phyloP scores from a whole-genome alignment of 2,797 vertebrate genomes.

The Sphenopsis melanotis region DNA sequence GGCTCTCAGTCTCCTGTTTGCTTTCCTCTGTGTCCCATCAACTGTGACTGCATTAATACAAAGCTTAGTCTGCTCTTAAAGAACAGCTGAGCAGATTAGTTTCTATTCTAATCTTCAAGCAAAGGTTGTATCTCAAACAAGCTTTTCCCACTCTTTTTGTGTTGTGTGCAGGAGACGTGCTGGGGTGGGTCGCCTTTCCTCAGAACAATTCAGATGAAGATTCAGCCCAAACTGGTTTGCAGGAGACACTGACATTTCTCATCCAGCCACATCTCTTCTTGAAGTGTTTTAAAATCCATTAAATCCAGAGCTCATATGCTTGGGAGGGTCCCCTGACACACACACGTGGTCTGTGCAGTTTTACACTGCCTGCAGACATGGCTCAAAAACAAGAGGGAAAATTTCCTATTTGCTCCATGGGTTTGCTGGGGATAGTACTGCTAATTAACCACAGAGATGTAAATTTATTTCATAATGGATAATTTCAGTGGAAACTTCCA shows the following conservation, averaged over 20 bases:
- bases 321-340: neutral
- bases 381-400: neutral
- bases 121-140: neutral
- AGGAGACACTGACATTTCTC: neutral
- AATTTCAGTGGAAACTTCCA: conserved; percentile 31
- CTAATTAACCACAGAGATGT: conserved; percentile 28
- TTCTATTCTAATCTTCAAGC: neutral
- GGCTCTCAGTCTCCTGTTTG: neutral
- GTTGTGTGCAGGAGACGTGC: fast-evolving
- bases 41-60: neutral
- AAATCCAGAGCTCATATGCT: neutral
- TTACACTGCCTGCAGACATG: neutral
- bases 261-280: neutral
- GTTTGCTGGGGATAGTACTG: neutral
- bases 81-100: neutral
- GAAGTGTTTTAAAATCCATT: neutral
- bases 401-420: neutral
- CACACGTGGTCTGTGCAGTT: neutral
- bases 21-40: conserved; percentile 17
- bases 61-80: conserved; percentile 1
- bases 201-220: neutral
- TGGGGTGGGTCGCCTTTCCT: neutral
- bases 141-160: neutral
- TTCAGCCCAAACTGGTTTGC: neutral
- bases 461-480: conserved; percentile 36